Evolutionary conservation across 1,140 invertebrate species (phyloP), one percentile per base, ranked within the genome.

Genomic region (Yoshiicerus persimilis): DNA sequence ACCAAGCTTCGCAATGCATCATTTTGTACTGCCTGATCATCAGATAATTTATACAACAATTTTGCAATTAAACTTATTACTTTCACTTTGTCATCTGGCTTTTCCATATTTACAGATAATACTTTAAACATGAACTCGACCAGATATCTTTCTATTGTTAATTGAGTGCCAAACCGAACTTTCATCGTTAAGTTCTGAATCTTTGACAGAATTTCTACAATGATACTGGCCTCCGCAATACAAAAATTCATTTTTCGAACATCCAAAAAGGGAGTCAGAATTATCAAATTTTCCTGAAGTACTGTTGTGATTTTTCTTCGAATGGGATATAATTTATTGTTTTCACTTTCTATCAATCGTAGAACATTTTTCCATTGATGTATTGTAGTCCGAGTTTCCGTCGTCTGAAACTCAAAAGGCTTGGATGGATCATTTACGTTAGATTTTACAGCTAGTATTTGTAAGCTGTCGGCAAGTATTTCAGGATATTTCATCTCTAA

Each of bases 1-100:
- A 90, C 86, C n/a, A 90, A 64, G 83, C 88, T 90, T 62, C 88
- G 34, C 62, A 90, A 64, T 16, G 88, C 87, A 84, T 90, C 90
- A 84, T 89, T 90, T 86, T 90, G 90, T 9, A 90, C 83, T 2
- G 90, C 90, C 70, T 62, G 88, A 39, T 87, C 62, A 34, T 39
- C 47, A 25, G 56, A 75, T 8, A 90, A 27, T 23, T 87, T 86
- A 20, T 85, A 62, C 3, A 90, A 62, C 8, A 90, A 39, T 75
- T 86, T 84, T 20, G 88, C 39, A 80, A 90, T 86, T 23, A 88
- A 23, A 16, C 39, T n/a, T 6, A 90, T 89, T 32, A 80, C 38
- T 47, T 41, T 38, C 6, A 89, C 88, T 70, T 90, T 90, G n/a
- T 20, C 27, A 39, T 11, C 9, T 20, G 10, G 30, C 2, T 27